These are phyloP conservation scores for Symphodus melops DNA, from an alignment of 2,113 vertebrate species.

Conservation along the genomic window DNA sequence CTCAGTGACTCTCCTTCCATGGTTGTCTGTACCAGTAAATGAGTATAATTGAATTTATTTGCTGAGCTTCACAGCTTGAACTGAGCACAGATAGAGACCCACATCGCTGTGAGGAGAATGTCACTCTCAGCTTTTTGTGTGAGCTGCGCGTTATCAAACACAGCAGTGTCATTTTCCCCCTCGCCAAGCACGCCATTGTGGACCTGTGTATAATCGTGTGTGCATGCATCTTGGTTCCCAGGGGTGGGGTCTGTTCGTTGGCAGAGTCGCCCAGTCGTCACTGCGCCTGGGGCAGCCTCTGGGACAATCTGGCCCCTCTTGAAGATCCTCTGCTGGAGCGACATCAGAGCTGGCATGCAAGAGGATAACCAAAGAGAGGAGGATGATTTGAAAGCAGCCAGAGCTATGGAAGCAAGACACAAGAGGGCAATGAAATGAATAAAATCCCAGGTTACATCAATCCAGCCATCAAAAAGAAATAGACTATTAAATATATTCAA, in stretches of 20 bases:
- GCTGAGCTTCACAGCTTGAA: constrained; percentile 19
- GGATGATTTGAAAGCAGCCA: constrained; percentile 24
- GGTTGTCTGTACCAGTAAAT: neutral
- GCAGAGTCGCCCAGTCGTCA: constrained; percentile 45
- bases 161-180: constrained; percentile 20
- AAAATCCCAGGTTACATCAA: constrained; percentile 4
- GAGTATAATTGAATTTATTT: constrained; percentile 20
- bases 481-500: neutral
- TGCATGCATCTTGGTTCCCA: constrained; percentile 10
- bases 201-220: neutral
- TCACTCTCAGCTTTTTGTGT: constrained; percentile 12
- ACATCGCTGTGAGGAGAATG: constrained; percentile 16
- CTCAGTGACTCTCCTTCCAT: neutral
- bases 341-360: constrained; percentile 55
- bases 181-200: neutral
- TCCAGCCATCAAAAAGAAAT: neutral
- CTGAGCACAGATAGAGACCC: constrained; percentile 34
- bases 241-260: constrained; percentile 32
- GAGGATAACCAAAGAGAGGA: constrained; percentile 16
- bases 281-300: constrained; percentile 57
- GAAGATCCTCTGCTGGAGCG: constrained; percentile 58
- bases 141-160: constrained; percentile 29
- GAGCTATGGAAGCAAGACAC: constrained; percentile 4
- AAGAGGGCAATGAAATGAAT: neutral
- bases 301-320: constrained; percentile 59